phyloP scores from a whole-genome alignment of 2,888 invertebrate species.

The Acanthoscelides obtectus region DNA sequence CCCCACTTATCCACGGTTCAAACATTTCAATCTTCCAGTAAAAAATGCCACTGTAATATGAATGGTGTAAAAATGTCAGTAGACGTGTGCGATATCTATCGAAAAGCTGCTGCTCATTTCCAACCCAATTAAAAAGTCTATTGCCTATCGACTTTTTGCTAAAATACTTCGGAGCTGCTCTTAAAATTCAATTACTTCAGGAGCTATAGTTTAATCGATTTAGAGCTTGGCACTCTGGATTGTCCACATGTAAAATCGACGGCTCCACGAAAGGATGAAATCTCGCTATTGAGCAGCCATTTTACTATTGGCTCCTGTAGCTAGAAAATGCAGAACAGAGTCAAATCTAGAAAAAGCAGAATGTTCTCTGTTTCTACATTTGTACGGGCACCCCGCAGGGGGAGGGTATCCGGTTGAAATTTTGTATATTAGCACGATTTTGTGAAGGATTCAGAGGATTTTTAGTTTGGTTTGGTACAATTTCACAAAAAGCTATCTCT shows the following conservation, averaged over 20 bases:
- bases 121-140: background rate
- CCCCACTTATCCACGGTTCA: too few relatives aligned
- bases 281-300: background rate
- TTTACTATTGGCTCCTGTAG: background rate
- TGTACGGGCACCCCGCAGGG: too few relatives aligned
- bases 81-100: background rate
- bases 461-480: too few relatives aligned
- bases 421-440: too few relatives aligned
- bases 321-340: background rate
- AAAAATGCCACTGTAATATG: too few relatives aligned
- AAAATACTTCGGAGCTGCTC: background rate
- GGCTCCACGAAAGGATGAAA: background rate
- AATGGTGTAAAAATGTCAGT: too few relatives aligned
- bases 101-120: background rate
- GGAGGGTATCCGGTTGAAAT: too few relatives aligned
- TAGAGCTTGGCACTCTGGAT: background rate
- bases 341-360: background rate
- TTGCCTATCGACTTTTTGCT: background rate
- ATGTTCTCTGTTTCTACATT: too few relatives aligned
- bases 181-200: background rate
- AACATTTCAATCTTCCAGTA: too few relatives aligned
- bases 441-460: too few relatives aligned
- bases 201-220: background rate
- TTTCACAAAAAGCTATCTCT: too few relatives aligned
- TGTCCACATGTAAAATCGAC: background rate